Evolutionary conservation across 2,797 vertebrate species (phyloP).

Genomic region (Spatula clypeata): DNA sequence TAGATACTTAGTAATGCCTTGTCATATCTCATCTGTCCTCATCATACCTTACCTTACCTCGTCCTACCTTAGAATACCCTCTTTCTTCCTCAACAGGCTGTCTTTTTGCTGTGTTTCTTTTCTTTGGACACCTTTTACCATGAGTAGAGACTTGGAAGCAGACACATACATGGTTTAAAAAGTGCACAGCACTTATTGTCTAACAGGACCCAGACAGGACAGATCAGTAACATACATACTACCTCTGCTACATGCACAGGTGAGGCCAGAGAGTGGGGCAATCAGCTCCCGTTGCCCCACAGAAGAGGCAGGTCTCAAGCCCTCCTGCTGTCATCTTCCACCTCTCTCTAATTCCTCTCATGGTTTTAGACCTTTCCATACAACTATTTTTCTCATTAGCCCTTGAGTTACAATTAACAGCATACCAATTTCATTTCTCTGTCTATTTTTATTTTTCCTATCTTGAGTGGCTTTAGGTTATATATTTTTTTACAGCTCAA

Average conservation of each 20-base stretch:
- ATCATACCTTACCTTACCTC: not conserved
- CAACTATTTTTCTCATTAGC: not conserved
- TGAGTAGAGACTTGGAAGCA: not conserved
- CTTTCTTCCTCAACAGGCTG: not conserved
- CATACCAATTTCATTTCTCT: not conserved
- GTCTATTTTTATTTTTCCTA: not conserved
- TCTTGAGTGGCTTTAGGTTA: not conserved
- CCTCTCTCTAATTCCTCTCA: not conserved
- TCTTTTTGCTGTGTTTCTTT: not conserved
- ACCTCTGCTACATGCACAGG: fast-evolving
- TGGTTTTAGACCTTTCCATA: not conserved
- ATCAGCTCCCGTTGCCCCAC: not conserved
- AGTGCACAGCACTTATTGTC: not conserved
- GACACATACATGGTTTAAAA: not conserved
- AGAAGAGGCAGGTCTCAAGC: not conserved
- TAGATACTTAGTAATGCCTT: not conserved
- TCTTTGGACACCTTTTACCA: not conserved
- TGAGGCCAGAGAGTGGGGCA: not conserved
- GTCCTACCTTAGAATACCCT: not conserved
- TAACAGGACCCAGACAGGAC: not conserved
- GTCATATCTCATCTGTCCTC: not conserved
- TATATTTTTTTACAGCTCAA: not conserved
- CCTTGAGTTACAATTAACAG: not conserved
- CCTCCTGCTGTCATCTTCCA: not conserved
- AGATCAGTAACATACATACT: not conserved